Evolutionary conservation across 2,797 vertebrate genomes (phyloP), one percentile per base, ranked within the genome.

Genomic region (Malurus splendens): DNA sequence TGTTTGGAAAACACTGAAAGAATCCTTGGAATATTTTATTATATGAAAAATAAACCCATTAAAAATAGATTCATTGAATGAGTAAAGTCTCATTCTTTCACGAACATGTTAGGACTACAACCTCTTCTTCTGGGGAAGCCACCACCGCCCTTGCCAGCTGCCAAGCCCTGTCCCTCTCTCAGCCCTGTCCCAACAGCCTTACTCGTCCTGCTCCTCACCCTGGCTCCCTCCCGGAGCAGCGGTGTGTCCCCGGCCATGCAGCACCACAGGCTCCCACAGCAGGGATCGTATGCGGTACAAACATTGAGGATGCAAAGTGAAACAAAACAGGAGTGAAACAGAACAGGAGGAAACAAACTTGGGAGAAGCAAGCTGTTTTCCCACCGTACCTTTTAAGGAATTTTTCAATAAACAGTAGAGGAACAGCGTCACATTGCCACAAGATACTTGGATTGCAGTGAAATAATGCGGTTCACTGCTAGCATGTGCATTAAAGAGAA

Each of bases 161-260:
- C 41, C 7, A 10, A 73, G 41, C 54, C 28, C 20, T 5, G n/a
- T 8, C 25, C 33, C 3, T 1, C 38, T 8, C 47, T 8, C n/a
- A 7, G 8, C 2, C 18, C 11, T 30, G 1, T 1, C 11, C 39
- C 3, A 12, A 1, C 0, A 20, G 56, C 52, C 25, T 7, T 1
- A 0, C 9, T 1, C 10, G 3, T 2, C 27, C 54, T 0, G 61
- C 74, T 23, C 16, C 5, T 6, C 9, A 1, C 9, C 9, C 41
- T 0, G 5, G 5, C 45, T 28, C 38, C 14, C n/a, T 4, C 17
- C 62, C 36, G 73, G 27, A 32, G 27, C 75, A 47, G 36, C 16
- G 2, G 50, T 8, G 18, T 1, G 32, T 5, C 3, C 55, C 20
- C 1, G 3, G 36, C 10, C 67, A 0, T 4, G 41, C 65, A 18